phyloP scores from a whole-genome alignment of 2,797 vertebrate genomes.

The Sparus aurata region DNA sequence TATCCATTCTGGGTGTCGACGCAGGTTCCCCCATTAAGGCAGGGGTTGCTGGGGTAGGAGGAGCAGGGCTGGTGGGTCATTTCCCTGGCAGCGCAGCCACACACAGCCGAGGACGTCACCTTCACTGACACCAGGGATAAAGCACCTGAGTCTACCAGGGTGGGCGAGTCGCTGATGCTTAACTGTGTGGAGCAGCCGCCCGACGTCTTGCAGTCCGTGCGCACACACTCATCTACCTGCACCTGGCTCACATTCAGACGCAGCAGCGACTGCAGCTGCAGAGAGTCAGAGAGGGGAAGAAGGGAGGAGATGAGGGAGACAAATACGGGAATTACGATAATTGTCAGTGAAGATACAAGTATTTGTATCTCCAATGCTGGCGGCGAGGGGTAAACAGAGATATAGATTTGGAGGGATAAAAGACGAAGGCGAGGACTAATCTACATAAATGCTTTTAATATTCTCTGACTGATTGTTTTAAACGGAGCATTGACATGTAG shows the following conservation, averaged over 20 bases:
- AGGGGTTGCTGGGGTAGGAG: constrained; percentile 87
- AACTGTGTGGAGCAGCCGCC: constrained; percentile 82
- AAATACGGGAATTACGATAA: constrained; percentile 35
- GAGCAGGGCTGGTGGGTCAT: constrained; percentile 85
- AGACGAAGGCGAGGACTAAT: constrained; percentile 20
- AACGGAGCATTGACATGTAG: neutral
- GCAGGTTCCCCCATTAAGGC: constrained; percentile 90
- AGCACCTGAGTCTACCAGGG: constrained; percentile 84
- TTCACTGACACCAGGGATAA: constrained; percentile 86
- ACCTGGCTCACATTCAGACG: constrained; percentile 87
- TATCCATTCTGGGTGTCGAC: constrained; percentile 87
- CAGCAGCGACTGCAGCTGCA: constrained; percentile 88
- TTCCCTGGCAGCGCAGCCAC: constrained; percentile 85
- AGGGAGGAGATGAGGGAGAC: constrained; percentile 15
- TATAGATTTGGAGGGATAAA: constrained; percentile 4
- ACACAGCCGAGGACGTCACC: constrained; percentile 77
- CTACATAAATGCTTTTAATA: constrained; percentile 26
- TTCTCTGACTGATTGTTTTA: constrained; percentile 21
- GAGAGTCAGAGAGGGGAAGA: constrained; percentile 26
- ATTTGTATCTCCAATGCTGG: constrained; percentile 28
- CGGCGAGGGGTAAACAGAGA: neutral
- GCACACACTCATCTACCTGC: constrained; percentile 87
- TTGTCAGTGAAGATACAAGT: constrained; percentile 31
- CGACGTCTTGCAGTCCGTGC: constrained; percentile 80
- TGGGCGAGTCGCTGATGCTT: constrained; percentile 81